Base-by-base conservation (phyloP, 2,797 vertebrate genomes). In the Yasuhikotakia modesta region DNA sequence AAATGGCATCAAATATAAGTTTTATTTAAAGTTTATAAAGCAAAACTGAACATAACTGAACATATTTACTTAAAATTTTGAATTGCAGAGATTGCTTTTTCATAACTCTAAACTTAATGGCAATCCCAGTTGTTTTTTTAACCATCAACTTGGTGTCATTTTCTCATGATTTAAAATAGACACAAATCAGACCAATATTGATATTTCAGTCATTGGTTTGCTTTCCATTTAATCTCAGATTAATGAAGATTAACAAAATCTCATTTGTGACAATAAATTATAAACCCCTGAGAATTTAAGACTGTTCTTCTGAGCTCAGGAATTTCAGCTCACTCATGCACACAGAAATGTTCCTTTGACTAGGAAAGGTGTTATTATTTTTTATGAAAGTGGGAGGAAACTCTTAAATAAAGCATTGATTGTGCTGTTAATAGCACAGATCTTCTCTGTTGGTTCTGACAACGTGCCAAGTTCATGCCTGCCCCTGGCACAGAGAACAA, bases 391-490 rank as follows among this genome's bases (percentile, higher is more conserved):
- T 70, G 19, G 65, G 19, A 68, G 57, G 55, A 50, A 61, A 63
- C 39, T 52, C n/a, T 66, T 71, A 84, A 78, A 87, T 86, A 85
- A 87, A 79, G 77, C 70, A 0, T 64, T 65, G 21, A 58, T 82
- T 85, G 81, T 84, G 32, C 73, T 46, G 76, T 48, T 16, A 74
- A 53, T 55, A n/a, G 2, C 0, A 21, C 60, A 55, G 74, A 76
- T 88, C 74, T 61, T 79, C 46, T 85, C 5, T 83, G 69, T 84
- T 80, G 76, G 84, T 90, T 89, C 80, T 88, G 90, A 89, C 73
- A 61, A 60, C 50, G 81, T 83, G 85, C 86, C 87, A 88, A 81
- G 66, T 79, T 86, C 52, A 83, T 74, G 86, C 84, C 84, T 86
- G 81, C 70, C n/a, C 1, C 72, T 78, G 76, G 3, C 70, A 66